These are phyloP conservation scores for Condylura cristata DNA, from an alignment of 2,113 vertebrate species.

Conservation along the genomic window DNA sequence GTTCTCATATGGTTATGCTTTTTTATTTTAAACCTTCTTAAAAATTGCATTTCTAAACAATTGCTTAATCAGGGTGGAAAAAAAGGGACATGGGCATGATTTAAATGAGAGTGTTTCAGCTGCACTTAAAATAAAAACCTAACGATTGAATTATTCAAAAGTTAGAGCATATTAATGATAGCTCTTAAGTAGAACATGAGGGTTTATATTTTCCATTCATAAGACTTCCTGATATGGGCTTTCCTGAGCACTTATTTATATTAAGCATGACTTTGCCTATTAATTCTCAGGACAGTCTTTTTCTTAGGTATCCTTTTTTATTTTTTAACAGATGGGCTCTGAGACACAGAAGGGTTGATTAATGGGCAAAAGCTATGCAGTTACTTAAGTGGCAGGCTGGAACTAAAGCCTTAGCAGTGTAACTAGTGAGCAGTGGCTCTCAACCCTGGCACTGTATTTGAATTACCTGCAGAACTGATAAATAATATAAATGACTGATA, in stretches of 20 bases:
- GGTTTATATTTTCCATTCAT: neutral
- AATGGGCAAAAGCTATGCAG: neutral
- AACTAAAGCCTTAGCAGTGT: neutral
- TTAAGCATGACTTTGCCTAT: neutral
- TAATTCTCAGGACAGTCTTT: neutral
- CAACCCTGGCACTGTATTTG: neutral
- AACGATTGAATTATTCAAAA: neutral
- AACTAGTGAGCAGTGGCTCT: neutral
- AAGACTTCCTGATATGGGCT: neutral
- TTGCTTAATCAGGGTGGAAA: neutral
- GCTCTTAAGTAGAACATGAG: neutral
- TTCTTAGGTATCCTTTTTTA: neutral
- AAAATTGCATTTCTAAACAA: neutral
- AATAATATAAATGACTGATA: neutral
- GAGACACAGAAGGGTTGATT: neutral
- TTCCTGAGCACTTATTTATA: neutral
- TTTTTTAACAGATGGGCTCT: neutral
- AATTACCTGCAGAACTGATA: neutral
- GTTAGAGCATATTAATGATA: neutral
- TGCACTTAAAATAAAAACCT: neutral
- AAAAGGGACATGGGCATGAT: neutral
- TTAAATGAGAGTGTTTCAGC: neutral
- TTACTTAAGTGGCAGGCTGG: neutral
- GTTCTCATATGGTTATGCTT: neutral
- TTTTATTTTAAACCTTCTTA: neutral